Evolutionary conservation across 2,888 invertebrate genomes (phyloP).

Genomic region (Tenthredo notha): DNA sequence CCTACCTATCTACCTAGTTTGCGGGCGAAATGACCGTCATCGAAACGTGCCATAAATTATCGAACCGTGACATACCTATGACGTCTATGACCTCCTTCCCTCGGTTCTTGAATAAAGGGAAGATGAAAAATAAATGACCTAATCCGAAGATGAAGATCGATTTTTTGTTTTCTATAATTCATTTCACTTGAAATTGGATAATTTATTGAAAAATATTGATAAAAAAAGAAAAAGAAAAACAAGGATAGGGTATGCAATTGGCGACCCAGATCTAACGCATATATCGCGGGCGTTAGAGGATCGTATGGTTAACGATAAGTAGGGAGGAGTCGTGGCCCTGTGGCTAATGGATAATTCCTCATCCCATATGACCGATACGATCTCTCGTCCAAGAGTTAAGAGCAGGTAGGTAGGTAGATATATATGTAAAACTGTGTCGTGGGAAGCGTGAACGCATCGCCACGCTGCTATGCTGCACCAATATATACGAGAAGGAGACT

Average conservation of each 20-base stretch:
- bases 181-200: background rate
- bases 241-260: constrained; percentile 5
- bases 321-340: constrained; percentile 58
- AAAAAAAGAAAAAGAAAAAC: background rate
- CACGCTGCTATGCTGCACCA: constrained; percentile 31
- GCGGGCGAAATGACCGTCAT: constrained; percentile 17
- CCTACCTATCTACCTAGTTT: background rate
- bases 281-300: background rate
- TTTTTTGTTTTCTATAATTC: background rate
- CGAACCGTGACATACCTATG: background rate
- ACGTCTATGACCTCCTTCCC: constrained; percentile 36
- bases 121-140: background rate
- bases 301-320: constrained; percentile 44
- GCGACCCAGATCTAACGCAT: constrained; percentile 35
- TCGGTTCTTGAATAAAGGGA: background rate
- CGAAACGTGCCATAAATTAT: constrained; percentile 43
- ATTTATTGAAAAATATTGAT: background rate
- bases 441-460: constrained; percentile 52
- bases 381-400: constrained; percentile 20
- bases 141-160: background rate
- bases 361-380: constrained; percentile 57
- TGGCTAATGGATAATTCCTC: constrained; percentile 73
- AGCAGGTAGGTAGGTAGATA: background rate
- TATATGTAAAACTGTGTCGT: constrained; percentile 52
- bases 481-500: background rate